Conservation (phyloP, 1,140 invertebrate genomes). For the Monomorium pharaonis region DNA sequence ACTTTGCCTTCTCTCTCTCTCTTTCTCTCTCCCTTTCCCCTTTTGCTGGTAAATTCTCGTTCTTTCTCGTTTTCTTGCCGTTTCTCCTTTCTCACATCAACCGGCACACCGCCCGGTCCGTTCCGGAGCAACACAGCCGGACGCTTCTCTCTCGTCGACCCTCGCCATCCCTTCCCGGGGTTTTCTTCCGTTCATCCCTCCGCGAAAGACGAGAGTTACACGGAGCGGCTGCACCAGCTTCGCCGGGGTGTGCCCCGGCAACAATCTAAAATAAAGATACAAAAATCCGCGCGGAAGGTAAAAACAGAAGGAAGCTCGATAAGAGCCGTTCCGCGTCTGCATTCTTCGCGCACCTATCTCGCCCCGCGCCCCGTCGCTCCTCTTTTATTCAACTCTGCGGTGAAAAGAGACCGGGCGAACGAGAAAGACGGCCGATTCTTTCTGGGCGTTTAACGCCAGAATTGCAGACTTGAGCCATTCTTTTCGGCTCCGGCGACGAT, state of each 20-base stretch:
- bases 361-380: background rate
- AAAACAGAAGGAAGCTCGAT: slow-evolving; percentile 64
- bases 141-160: background rate
- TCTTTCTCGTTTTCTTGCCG: slow-evolving; percentile 26
- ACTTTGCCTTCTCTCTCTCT: background rate
- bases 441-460: slow-evolving; percentile 53
- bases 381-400: slow-evolving; percentile 32
- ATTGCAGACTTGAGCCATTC: slow-evolving; percentile 27
- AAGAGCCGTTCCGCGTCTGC: slow-evolving; percentile 44
- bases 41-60: background rate
- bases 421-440: slow-evolving; percentile 44
- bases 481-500: background rate
- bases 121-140: background rate
- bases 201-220: slow-evolving; percentile 52
- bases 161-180: background rate
- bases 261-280: slow-evolving; percentile 73
- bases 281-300: slow-evolving; percentile 63
- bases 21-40: background rate
- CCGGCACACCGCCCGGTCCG: background rate
- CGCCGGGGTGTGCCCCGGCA: slow-evolving; percentile 24
- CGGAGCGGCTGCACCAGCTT: slow-evolving; percentile 37
- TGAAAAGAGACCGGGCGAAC: slow-evolving; percentile 14
- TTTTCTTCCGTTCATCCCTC: slow-evolving; percentile 19
- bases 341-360: slow-evolving; percentile 39
- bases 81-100: slow-evolving; percentile 33